These are phyloP conservation scores for Meles meles DNA, from an alignment of 2,113 vertebrate species.

Conservation along the genomic window DNA sequence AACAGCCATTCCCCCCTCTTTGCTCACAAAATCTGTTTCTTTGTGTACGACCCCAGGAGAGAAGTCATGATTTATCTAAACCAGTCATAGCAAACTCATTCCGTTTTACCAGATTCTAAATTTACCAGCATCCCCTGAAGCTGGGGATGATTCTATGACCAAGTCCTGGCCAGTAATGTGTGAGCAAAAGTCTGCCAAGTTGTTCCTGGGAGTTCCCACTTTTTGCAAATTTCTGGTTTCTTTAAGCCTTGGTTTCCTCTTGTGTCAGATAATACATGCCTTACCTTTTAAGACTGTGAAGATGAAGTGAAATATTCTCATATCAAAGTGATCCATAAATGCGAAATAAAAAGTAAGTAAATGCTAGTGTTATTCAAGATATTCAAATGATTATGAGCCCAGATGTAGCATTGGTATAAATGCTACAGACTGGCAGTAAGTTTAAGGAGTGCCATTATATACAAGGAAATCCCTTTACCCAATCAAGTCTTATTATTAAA, in stretches of 20 bases:
- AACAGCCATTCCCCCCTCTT: not conserved
- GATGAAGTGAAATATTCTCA: not conserved
- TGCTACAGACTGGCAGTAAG: not conserved
- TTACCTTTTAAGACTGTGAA: not conserved
- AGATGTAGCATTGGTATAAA: not conserved
- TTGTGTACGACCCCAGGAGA: not conserved
- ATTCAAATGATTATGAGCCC: not conserved
- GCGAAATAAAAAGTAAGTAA: not conserved
- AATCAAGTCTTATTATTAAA: not conserved
- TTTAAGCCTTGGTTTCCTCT: not conserved
- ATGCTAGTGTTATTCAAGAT: not conserved
- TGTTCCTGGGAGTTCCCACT: not conserved
- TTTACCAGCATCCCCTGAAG: not conserved
- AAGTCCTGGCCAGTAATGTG: not conserved
- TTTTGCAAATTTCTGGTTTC: conserved; percentile 4
- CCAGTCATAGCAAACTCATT: not conserved
- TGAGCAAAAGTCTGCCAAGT: not conserved
- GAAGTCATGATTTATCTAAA: not conserved
- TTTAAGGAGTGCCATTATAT: not conserved
- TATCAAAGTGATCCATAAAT: not conserved
- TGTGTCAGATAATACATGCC: not conserved
- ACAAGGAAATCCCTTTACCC: not conserved
- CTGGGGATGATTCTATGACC: not conserved
- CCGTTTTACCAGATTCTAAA: not conserved
- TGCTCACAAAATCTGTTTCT: not conserved